These are phyloP conservation scores for Mus spicilegus DNA, from an alignment of 2,113 vertebrate genomes.

Conservation along the genomic window DNA sequence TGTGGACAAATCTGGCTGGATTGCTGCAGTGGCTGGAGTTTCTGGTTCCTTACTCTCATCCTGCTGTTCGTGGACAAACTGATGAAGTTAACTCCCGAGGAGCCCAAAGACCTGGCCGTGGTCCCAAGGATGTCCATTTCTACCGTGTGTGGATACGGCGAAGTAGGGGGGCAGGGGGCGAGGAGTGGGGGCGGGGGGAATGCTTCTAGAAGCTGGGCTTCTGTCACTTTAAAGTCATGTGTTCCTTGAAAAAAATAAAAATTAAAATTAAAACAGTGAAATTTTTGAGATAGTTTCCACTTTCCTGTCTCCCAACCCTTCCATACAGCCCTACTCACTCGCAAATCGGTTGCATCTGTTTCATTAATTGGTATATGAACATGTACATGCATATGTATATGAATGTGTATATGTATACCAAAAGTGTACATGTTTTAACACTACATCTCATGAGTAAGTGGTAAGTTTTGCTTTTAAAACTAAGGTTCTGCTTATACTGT, in stretches of 20 bases:
- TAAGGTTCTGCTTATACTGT: background rate
- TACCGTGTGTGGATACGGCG: background rate
- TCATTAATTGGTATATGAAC: background rate
- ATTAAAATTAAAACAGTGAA: background rate
- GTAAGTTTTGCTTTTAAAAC: background rate
- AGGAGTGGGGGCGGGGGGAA: no score
- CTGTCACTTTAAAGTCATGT: background rate
- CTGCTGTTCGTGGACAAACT: constrained; percentile 87
- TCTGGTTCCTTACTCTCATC: constrained; percentile 91
- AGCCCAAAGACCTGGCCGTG: constrained; percentile 83
- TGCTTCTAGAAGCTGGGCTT: background rate
- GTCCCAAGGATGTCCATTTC: background rate
- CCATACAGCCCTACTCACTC: background rate
- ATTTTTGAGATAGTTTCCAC: background rate
- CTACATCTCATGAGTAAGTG: background rate
- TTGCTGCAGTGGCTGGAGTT: constrained; percentile 89
- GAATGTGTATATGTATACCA: background rate
- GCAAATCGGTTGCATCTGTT: background rate
- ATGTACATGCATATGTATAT: background rate
- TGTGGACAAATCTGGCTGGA: constrained; percentile 88
- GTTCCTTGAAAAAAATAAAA: background rate
- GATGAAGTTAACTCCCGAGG: constrained; percentile 84
- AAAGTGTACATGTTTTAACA: background rate
- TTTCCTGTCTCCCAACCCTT: background rate
- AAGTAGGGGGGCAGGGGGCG: background rate